A percentile compares a stretch with the other conserved stretches of the same genome.
Conservation (phyloP, 2,888 invertebrate genomes). For the Acrobasis consociella region DNA sequence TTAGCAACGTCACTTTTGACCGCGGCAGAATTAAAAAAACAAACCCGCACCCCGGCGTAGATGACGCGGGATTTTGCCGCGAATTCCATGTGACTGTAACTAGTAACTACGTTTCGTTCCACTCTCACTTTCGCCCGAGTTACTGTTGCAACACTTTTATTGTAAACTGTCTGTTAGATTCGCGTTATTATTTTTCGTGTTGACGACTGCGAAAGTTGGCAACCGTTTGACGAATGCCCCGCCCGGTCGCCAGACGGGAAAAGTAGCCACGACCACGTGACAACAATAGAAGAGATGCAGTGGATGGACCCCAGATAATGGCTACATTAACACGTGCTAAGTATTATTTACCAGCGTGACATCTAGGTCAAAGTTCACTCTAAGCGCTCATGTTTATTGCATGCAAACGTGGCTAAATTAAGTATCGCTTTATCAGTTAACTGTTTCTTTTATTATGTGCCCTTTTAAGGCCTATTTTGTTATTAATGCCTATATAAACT, state of each 20-base stretch:
- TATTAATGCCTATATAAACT: too few species aligned
- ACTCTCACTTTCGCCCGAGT: slow-evolving; percentile 26
- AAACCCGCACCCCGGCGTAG: slow-evolving; percentile 4
- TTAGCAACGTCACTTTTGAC: slow-evolving; percentile 7
- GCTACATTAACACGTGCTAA: slow-evolving; percentile 26
- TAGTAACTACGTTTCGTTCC: neutral
- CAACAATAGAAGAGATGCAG: slow-evolving; percentile 50
- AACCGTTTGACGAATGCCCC: slow-evolving; percentile 52
- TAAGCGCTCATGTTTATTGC: neutral
- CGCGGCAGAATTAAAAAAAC: slow-evolving; percentile 1
- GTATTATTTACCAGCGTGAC: slow-evolving; percentile 21
- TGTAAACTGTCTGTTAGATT: slow-evolving; percentile 26
- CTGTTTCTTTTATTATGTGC: neutral
- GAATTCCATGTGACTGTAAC: slow-evolving; percentile 13
- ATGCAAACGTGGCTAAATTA: neutral
- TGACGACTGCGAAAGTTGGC: slow-evolving; percentile 65
- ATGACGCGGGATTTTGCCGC: slow-evolving; percentile 9
- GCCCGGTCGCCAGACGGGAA: slow-evolving; percentile 46
- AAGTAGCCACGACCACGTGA: slow-evolving; percentile 51
- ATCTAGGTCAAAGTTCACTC: slow-evolving; percentile 14
- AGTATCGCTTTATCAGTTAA: neutral
- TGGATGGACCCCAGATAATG: slow-evolving; percentile 33
- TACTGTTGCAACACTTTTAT: slow-evolving; percentile 21
- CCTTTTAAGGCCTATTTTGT: too few species aligned
- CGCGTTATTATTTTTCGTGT: slow-evolving; percentile 34